Conservation (phyloP, 2,888 invertebrate species). For the Drosophila prostipennis region DNA sequence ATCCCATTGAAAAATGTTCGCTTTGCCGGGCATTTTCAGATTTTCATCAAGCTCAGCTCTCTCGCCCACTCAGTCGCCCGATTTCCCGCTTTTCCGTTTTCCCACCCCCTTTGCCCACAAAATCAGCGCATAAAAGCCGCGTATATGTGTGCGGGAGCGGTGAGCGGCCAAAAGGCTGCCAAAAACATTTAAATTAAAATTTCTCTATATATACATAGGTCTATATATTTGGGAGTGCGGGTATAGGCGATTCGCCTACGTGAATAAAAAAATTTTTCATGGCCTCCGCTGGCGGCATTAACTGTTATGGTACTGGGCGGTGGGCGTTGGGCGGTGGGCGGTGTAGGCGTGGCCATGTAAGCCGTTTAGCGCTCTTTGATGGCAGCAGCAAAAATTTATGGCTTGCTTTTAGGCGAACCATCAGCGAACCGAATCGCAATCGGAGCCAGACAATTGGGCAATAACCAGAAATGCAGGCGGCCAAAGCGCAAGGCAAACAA, state of each 20-base stretch:
- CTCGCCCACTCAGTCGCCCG: constrained; percentile 29
- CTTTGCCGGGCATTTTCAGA: constrained; percentile 70
- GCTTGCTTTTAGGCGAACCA: constrained; percentile 54
- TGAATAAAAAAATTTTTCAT: constrained; percentile 21
- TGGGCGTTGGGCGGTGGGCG: constrained; percentile 4
- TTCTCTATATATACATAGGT: constrained; percentile 32
- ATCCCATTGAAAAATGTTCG: constrained; percentile 72
- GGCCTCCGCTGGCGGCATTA: constrained; percentile 67
- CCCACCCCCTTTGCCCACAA: constrained; percentile 31
- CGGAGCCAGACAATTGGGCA: constrained; percentile 64
- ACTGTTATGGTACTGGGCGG: constrained; percentile 54
- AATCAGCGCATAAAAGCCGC: constrained; percentile 74
- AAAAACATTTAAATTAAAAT: constrained; percentile 78
- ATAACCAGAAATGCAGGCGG: constrained; percentile 60
- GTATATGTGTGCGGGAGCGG: constrained; percentile 48
- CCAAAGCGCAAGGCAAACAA: constrained; percentile 16
- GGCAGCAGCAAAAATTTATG: constrained; percentile 68
- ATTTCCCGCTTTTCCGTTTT: background rate
- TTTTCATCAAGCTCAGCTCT: constrained; percentile 65
- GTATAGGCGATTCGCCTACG: constrained; percentile 12
- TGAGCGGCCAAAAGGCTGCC: constrained; percentile 61
- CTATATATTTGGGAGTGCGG: constrained; percentile 13
- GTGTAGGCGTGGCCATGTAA: constrained; percentile 55
- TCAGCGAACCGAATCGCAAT: constrained; percentile 29
- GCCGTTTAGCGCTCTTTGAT: constrained; percentile 77